Evolutionary conservation across 2,797 vertebrate genomes (phyloP), one percentile per base, ranked within the genome.

Genomic region (Anas bernieri): DNA sequence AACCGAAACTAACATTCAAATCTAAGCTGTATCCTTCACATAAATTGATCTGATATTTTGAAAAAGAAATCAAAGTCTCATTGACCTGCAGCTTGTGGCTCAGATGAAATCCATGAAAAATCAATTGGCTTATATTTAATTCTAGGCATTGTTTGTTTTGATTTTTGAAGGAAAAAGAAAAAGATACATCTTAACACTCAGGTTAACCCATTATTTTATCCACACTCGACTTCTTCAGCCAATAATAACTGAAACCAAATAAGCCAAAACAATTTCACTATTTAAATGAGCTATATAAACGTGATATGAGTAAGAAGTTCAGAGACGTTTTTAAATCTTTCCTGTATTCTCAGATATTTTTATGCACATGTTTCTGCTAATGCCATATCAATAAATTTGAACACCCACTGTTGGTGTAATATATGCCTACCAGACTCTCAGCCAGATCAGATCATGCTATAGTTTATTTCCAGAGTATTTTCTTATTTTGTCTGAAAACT

Each of bases 61-160:
- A 83, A 90, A 92, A 92, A 86, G 25, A 92, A 91, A 62, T 81
- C 50, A 63, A 88, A 81, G 58, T 46, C 45, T 91, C 16, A 43
- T 58, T 91, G 67, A 86, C 62, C 62, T 76, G 67, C 59, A 83
- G 48, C 33, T 73, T 6, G 3, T 63, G 25, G 28, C 31, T 95
- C 41, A 84, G 48, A 91, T 54, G 16, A 91, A 90, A 96, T 74
- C 79, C 59, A 69, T 54, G 54, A 78, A 91, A 93, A 93, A 84
- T 91, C 85, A 82, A 20, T 61, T 25, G 2, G 11, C 23, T 86
- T 90, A 43, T 83, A 88, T 86, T 93, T 82, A 92, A 84, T 68
- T 70, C 30, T 80, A 88, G 37, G 22, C 41, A 45, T 33, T 59
- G 17, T 58, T 59, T 46, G 12, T 21, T 64, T 64, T 43, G 35